Conservation (phyloP, 2,113 vertebrate genomes). For the Triplophysa rosa region DNA sequence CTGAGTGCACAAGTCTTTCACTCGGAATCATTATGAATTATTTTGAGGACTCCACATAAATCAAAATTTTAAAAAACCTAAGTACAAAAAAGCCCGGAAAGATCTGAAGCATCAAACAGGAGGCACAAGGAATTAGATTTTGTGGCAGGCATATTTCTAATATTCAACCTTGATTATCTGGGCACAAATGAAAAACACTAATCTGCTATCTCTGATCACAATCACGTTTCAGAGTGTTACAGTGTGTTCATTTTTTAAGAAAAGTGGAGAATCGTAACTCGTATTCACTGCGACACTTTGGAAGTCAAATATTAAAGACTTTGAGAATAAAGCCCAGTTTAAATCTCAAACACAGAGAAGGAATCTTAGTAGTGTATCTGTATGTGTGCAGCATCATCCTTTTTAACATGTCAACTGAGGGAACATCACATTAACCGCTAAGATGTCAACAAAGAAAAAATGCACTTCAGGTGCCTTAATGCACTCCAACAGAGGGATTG, state of each 20-base stretch:
- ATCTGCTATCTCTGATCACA: slow-evolving; percentile 1
- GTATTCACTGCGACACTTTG: background rate
- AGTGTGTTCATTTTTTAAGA: slow-evolving; percentile 1
- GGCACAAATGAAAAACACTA: background rate
- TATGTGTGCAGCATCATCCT: slow-evolving; percentile 21
- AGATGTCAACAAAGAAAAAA: background rate
- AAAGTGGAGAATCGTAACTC: background rate
- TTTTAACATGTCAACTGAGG: background rate
- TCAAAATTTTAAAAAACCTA: slow-evolving; percentile 28
- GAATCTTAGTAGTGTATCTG: slow-evolving; percentile 42
- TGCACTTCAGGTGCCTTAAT: background rate
- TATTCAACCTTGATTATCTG: slow-evolving; percentile 8
- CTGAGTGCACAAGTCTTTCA: background rate
- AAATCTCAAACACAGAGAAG: background rate
- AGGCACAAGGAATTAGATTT: slow-evolving; percentile 31
- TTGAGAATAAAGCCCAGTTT: background rate
- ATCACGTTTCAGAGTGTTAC: background rate
- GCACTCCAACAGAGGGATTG: background rate
- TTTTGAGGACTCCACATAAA: slow-evolving; percentile 33
- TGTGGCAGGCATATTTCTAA: slow-evolving; percentile 2
- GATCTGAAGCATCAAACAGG: slow-evolving; percentile 21
- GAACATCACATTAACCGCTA: background rate
- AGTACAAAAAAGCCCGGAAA: slow-evolving; percentile 18
- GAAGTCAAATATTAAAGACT: background rate
- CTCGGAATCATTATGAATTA: slow-evolving; percentile 24